These are phyloP conservation scores for Ptychodera flava DNA, from an alignment of 35 echinoderm and acorn worm species.

Conservation along the genomic window DNA sequence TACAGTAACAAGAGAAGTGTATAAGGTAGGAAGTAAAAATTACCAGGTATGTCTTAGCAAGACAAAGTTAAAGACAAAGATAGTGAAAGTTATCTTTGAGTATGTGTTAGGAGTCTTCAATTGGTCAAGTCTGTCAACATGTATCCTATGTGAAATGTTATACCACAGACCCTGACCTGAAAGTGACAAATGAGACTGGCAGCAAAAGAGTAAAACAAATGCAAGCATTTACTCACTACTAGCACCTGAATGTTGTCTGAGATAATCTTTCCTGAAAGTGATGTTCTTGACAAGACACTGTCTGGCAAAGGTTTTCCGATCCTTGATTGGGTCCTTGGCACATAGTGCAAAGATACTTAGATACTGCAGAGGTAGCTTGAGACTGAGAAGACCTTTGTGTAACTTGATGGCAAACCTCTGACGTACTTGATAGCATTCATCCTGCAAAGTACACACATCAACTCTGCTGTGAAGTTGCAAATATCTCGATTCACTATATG, in stretches of 20 bases:
- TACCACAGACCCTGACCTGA: too few species aligned
- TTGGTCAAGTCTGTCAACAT: too few species aligned
- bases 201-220: too few species aligned
- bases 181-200: too few species aligned
- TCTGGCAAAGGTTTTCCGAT: conserved; percentile 43
- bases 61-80: too few species aligned
- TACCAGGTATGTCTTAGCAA: too few species aligned
- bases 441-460: conserved; percentile 31
- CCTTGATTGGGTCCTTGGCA: conserved; percentile 84
- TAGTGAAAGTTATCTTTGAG: too few species aligned
- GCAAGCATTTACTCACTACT: conserved; percentile 12
- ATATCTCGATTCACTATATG: too few species aligned
- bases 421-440: conserved; percentile 96
- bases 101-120: too few species aligned
- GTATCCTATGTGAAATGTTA: too few species aligned
- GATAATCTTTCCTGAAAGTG: conserved; percentile 53
- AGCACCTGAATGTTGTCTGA: conserved; percentile 42
- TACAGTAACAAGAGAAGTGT: too few species aligned
- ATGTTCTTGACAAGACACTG: conserved; percentile 67
- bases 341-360: conserved; percentile 77
- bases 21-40: too few species aligned
- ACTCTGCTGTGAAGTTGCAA: background rate
- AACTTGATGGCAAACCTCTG: conserved; percentile 71
- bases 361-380: conserved; percentile 83
- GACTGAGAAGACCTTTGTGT: conserved; percentile 56